Evolutionary conservation across 2,888 invertebrate genomes (phyloP).

Genomic region (Lepidonotus clava): DNA sequence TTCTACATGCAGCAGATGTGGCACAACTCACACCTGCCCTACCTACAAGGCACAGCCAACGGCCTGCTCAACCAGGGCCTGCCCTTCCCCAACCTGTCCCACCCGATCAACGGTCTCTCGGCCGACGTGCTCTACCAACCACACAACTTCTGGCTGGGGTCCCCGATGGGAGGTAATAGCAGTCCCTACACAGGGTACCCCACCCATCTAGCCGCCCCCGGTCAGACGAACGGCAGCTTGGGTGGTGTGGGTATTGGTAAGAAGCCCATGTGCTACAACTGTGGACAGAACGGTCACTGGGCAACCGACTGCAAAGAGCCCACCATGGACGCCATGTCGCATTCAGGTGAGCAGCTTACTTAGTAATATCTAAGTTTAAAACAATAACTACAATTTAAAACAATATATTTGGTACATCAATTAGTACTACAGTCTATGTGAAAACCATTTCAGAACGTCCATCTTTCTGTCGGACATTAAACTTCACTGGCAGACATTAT

Average conservation of each 20-base stretch:
- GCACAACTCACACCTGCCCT: not conserved
- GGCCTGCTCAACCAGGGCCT: constrained; percentile 19
- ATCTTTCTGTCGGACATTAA: too few relatives aligned
- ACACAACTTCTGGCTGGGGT: not conserved
- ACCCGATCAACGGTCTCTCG: constrained; percentile 65
- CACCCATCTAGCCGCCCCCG: not conserved
- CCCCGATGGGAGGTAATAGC: not conserved
- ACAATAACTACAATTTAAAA: too few relatives aligned
- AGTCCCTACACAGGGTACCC: not conserved
- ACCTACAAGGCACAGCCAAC: constrained; percentile 6
- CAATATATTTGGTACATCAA: too few relatives aligned
- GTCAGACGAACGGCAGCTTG: not conserved
- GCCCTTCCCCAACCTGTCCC: constrained; percentile 54
- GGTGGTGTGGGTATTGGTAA: not conserved
- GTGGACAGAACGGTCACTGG: constrained; percentile 91
- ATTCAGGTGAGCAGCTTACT: constrained; percentile 72
- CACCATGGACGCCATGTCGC: constrained; percentile 94
- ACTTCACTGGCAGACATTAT: too few relatives aligned
- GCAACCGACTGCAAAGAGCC: constrained; percentile 94
- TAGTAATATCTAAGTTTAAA: too few relatives aligned
- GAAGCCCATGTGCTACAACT: constrained; percentile 90
- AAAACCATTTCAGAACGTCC: too few relatives aligned
- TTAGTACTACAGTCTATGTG: too few relatives aligned
- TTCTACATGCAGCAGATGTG: constrained; percentile 25
- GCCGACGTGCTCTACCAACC: constrained; percentile 63